Base-by-base conservation (phyloP, 2,113 vertebrate species). In the Tychaedon coryphoeus region DNA sequence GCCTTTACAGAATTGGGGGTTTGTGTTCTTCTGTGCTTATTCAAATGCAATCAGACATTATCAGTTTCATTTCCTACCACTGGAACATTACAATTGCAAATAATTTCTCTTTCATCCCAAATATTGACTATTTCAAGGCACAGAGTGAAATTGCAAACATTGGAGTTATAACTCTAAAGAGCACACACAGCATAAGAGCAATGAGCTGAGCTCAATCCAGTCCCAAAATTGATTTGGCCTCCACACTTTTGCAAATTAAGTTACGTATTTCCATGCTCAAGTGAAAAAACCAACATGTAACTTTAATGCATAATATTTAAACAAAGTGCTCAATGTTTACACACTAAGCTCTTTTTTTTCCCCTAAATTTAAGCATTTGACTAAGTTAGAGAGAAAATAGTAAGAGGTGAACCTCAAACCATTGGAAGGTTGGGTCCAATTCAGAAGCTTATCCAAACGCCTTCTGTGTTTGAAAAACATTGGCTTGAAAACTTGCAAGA, bases 361-460 rank as follows among this genome's bases (percentile, higher is more conserved):
- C 38, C 22, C 86, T 94, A 95, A 94, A 94, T 92, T 85, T 95
- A 95, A 90, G 67, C 50, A 38, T 74, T 86, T 88, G 45, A 83
- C 51, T 61, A 64, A 73, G 51, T 74, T 90, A 92, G 69, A 64
- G 43, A 95, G 92, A 95, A 95, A 96, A 95, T 73, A 93, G 90
- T 19, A 69, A 78, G 53, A 91, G 94, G 88, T 82, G 93, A 96
- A 95, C 96, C 93, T 97, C 96, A 96, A 95, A 95, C 94, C 88
- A 84, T 62, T 93, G 89, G 73, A 90, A 94, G 95, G 67, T 67
- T 92, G 73, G 70, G 90, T 73, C 43, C 77, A 84, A 60, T 90
- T 95, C 88, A 95, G 90, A 80, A 95, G 85, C 67, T 83, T 74
- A 54, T 65, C 90, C 93, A 94, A 95, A 90, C 31, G 47, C 36